Base-by-base conservation (phyloP, 2,797 vertebrate species). In the Gymnocypris eckloni region DNA sequence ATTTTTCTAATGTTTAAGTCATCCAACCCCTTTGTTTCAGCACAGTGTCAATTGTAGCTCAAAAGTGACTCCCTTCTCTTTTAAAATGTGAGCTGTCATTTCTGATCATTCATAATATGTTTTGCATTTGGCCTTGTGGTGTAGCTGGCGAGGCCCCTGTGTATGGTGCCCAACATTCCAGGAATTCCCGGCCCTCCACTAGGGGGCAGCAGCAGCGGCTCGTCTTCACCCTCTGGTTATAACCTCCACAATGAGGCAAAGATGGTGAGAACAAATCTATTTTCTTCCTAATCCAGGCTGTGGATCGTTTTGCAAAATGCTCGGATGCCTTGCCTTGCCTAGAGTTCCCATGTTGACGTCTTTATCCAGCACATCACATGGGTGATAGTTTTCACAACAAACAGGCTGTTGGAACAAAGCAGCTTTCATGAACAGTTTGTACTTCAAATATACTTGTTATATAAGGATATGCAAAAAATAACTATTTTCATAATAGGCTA, bases 91-190 rank as follows among this genome's bases (percentile, higher is more conserved):
- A 79, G 22, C 22, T 79, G 39, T 45, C 43, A 11, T 79, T 25
- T 61, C 39, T 25, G 8, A 61, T 61, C 22, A 43, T 13, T 69
- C 52, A 69, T 64, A 45, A 39, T 28, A 10, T 64, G 71, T 70
- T 85, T 70, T 87, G 59, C 43, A 8, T 71, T 71, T 52, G 28
- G 37, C 79, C 82, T 83, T 89, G 83, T 93, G 90, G 86, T 92
- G 75, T 89, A 99, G 98, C 93, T 99, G 94, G 98, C 97, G 22
- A 96, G 98, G 92, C 97, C 98, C 4, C 89, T 99, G 93, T 94
- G 97, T 90, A 95, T 99, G 96, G 97, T 99, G 92, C 98, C 98
- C 80, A 98, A 99, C 96, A 97, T 99, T 95, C 98, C 98, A 52
- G 98, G 98, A 76, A 99, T 99, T 87, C 98, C 98, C 25, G 98